A percentile compares a stretch with the other conserved stretches of the same genome.
Evolutionary conservation across 2,113 vertebrate species (phyloP).

Genomic region (Tringa solitaria): DNA sequence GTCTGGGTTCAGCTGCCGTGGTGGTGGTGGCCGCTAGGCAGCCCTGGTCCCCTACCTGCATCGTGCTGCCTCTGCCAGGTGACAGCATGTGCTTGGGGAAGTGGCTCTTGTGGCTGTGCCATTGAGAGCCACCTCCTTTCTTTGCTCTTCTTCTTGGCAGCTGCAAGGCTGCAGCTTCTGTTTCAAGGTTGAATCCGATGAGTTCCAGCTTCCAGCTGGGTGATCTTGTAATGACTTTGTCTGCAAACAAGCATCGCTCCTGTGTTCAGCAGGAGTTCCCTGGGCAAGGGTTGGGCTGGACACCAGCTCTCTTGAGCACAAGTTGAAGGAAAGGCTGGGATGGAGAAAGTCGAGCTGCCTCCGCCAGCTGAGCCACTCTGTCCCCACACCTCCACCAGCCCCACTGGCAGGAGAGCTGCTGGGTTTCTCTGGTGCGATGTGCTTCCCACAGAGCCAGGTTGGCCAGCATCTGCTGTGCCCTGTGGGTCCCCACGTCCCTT

Average conservation of each 20-base stretch:
- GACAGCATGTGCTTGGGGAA: accelerated
- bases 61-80: neutral
- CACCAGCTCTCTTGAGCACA: neutral
- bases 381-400: neutral
- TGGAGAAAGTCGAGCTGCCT: neutral
- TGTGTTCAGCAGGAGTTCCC: accelerated
- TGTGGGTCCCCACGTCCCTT: no score
- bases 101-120: neutral
- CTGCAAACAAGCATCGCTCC: neutral
- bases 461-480: neutral
- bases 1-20: neutral
- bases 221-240: neutral
- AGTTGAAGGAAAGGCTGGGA: neutral
- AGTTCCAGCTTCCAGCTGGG: neutral
- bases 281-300: neutral
- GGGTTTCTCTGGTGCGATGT: accelerated
- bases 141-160: neutral
- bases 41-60: neutral
- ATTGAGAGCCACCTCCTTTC: neutral
- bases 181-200: neutral
- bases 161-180: neutral
- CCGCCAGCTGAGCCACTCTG: neutral
- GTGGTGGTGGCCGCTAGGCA: neutral
- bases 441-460: neutral
- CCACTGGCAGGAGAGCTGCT: neutral